phyloP scores from a whole-genome alignment of 37 sponge, comb jelly and placozoan species.

The Axinella damicornis region DNA sequence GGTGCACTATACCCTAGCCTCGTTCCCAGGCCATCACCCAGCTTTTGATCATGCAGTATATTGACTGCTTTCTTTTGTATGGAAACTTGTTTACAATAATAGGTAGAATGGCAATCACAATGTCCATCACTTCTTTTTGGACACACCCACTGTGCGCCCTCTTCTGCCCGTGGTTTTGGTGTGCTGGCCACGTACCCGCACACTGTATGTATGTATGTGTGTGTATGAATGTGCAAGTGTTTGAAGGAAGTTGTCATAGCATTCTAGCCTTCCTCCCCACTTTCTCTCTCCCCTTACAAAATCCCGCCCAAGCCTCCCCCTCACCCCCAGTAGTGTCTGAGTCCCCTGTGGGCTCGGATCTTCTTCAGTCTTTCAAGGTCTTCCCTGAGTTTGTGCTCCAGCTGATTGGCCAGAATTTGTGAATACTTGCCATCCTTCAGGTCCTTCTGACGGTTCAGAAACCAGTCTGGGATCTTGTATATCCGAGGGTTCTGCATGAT shows the following conservation, averaged over 20 bases:
- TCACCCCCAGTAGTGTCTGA: slow-evolving; percentile 98
- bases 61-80: too few relatives aligned
- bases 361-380: slow-evolving; percentile 98
- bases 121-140: slow-evolving; percentile 95
- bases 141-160: slow-evolving; percentile 99
- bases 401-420: slow-evolving; percentile 88
- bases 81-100: too few relatives aligned
- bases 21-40: too few relatives aligned
- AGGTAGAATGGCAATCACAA: too few relatives aligned
- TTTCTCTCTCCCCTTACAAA: too few relatives aligned
- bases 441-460: slow-evolving; percentile 98
- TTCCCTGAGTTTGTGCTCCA: slow-evolving; percentile 96
- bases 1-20: too few relatives aligned
- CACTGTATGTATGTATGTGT: slow-evolving; percentile 39
- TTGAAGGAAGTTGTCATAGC: too few relatives aligned
- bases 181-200: slow-evolving; percentile 98
- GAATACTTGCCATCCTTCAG: slow-evolving; percentile 94
- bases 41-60: too few relatives aligned
- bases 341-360: slow-evolving; percentile 96
- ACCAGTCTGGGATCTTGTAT: slow-evolving; percentile 99
- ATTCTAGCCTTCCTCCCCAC: too few relatives aligned
- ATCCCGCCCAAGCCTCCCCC: too few relatives aligned
- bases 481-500: slow-evolving; percentile 97
- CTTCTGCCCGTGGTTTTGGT: slow-evolving; percentile 99
- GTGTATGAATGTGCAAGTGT: neutral